phyloP scores from a whole-genome alignment of 2,113 vertebrate species.

The Oryzias woworae region DNA sequence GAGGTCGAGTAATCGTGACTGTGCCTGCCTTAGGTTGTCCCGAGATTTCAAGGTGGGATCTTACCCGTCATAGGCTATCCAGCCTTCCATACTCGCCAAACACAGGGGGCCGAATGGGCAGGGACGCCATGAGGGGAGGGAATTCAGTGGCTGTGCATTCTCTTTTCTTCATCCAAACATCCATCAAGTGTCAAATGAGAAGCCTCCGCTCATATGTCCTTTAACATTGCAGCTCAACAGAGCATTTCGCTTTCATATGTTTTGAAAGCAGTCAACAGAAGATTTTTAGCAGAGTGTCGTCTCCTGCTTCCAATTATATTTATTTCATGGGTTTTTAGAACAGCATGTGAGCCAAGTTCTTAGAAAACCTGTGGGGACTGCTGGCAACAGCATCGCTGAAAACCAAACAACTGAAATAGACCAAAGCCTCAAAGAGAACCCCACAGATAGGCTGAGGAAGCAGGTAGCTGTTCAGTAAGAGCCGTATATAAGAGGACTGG shows the following conservation, averaged over 20 bases:
- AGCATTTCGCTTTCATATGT: background rate
- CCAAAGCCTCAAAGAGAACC: constrained; percentile 15
- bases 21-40: constrained; percentile 95
- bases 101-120: constrained; percentile 53
- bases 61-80: constrained; percentile 95
- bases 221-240: constrained; percentile 41
- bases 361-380: constrained; percentile 46
- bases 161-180: constrained; percentile 53
- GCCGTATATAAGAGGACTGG: constrained; percentile 10
- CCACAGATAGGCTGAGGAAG: constrained; percentile 24
- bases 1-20: constrained; percentile 83
- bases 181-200: constrained; percentile 26
- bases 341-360: constrained; percentile 25
- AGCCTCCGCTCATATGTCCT: constrained; percentile 24
- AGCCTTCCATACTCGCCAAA: constrained; percentile 84
- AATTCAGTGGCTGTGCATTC: constrained; percentile 37
- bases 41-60: constrained; percentile 82
- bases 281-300: background rate
- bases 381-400: constrained; percentile 52
- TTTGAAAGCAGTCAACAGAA: constrained; percentile 18
- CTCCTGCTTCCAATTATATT: background rate
- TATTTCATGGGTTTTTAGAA: constrained; percentile 14
- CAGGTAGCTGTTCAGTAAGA: constrained; percentile 9
- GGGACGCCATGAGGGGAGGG: constrained; percentile 52
- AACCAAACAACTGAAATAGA: constrained; percentile 18